phyloP scores from a whole-genome alignment of 1,140 invertebrate genomes.

The Drosophila obscura region DNA sequence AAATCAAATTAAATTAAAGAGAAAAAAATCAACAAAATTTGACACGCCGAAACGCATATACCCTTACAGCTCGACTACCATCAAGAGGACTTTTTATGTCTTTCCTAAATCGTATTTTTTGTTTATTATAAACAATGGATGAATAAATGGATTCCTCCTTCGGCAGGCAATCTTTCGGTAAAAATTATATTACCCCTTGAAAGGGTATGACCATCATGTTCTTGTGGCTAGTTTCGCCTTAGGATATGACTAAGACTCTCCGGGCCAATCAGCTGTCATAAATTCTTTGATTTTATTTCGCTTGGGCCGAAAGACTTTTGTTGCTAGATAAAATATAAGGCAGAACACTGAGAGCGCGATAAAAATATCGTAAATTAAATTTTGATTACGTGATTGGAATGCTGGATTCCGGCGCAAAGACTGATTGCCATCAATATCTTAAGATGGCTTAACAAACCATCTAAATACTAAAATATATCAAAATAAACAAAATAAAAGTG shows the following conservation, averaged over 20 bases:
- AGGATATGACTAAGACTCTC: conserved; percentile 57
- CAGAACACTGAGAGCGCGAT: conserved; percentile 9
- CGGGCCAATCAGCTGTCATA: conserved; percentile 50
- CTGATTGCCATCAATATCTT: not conserved
- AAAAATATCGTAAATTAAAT: conserved; percentile 42
- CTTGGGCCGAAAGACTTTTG: conserved; percentile 47
- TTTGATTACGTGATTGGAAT: conserved; percentile 43
- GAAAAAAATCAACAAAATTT: too few species aligned
- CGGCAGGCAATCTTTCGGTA: too few species aligned
- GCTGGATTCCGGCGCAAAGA: conserved; percentile 2
- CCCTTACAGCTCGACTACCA: too few species aligned
- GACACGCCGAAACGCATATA: too few species aligned
- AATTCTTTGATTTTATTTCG: conserved; percentile 65
- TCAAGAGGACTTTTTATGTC: too few species aligned
- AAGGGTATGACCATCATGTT: conserved; percentile 19
- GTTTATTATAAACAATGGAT: too few species aligned
- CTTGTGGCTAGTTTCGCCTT: conserved; percentile 44
- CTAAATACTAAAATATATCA: not conserved
- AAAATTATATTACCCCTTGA: too few species aligned
- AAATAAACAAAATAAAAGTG: not conserved
- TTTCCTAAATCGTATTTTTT: too few species aligned
- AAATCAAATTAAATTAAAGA: conserved; percentile 22
- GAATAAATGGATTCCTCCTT: too few species aligned
- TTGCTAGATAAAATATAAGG: conserved; percentile 49
- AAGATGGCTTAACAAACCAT: not conserved